phyloP scores from a whole-genome alignment of 2,888 invertebrate species.

The Zelleria hepariella region DNA sequence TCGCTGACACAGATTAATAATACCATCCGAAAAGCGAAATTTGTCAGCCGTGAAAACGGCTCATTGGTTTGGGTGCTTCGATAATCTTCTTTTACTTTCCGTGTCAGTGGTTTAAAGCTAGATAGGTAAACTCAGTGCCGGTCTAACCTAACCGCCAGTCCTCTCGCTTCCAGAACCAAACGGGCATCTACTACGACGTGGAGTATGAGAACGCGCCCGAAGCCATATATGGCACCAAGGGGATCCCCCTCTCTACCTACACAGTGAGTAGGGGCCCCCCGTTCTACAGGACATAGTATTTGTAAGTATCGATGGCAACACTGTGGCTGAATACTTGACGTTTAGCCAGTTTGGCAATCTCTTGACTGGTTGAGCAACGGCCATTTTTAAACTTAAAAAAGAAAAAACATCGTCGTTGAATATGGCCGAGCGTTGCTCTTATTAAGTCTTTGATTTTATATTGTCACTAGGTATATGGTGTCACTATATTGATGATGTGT shows the following conservation, averaged over 20 bases:
- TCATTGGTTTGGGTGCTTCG: no score
- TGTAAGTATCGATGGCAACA: neutral
- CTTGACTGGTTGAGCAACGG: neutral
- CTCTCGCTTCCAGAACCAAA: constrained; percentile 80
- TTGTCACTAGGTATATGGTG: no score
- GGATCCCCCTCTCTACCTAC: constrained; percentile 87
- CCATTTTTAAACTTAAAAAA: no score
- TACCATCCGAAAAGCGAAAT: no score
- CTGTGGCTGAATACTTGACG: neutral
- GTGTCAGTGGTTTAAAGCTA: no score
- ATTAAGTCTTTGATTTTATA: no score
- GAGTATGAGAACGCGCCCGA: constrained; percentile 83
- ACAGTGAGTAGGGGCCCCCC: constrained; percentile 81
- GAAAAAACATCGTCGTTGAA: no score
- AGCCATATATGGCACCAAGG: constrained; percentile 73
- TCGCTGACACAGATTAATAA: no score
- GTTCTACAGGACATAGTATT: constrained; percentile 33
- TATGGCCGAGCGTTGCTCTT: no score
- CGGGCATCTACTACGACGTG: constrained; percentile 91
- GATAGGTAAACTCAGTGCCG: neutral
- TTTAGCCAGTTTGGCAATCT: neutral
- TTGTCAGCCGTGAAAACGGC: no score
- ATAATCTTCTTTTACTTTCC: neutral
- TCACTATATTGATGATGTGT: no score
- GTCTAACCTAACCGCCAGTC: neutral